These are phyloP conservation scores for Pseudococcus longispinus DNA, from an alignment of 2,888 invertebrate genomes.

Conservation along the genomic window DNA sequence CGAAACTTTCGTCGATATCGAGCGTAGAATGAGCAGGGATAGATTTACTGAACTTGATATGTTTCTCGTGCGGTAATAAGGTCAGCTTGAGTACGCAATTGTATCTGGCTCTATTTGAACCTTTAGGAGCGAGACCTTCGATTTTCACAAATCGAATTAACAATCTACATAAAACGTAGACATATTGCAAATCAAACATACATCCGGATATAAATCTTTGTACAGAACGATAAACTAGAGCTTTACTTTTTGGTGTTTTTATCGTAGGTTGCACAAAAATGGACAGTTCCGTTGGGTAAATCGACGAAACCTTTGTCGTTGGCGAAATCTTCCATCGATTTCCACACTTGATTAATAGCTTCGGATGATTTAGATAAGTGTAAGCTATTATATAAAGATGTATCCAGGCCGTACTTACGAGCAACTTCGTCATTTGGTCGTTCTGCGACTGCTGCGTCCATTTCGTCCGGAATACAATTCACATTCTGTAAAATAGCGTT, in stretches of 20 bases:
- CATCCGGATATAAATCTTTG: neutral
- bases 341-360: constrained; percentile 58
- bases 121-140: constrained; percentile 61
- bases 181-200: neutral
- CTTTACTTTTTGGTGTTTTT: constrained; percentile 58
- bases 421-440: constrained; percentile 57
- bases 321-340: constrained; percentile 57
- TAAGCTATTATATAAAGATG: constrained; percentile 58
- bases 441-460: constrained; percentile 10
- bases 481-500: constrained; percentile 39
- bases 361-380: constrained; percentile 58
- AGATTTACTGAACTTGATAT: constrained; percentile 59
- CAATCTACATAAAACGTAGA: constrained; percentile 58
- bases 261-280: constrained; percentile 58
- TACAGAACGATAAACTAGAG: neutral
- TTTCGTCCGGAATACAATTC: constrained; percentile 41
- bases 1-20: constrained; percentile 61
- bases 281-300: constrained; percentile 58
- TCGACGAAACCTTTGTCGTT: constrained; percentile 58
- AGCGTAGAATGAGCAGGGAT: constrained; percentile 59
- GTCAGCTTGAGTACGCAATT: constrained; percentile 60
- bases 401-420: constrained; percentile 59
- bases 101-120: constrained; percentile 59
- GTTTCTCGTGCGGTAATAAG: constrained; percentile 60
- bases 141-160: constrained; percentile 60